Base-by-base conservation (phyloP, 2,113 vertebrate species). In the Alectura lathami region DNA sequence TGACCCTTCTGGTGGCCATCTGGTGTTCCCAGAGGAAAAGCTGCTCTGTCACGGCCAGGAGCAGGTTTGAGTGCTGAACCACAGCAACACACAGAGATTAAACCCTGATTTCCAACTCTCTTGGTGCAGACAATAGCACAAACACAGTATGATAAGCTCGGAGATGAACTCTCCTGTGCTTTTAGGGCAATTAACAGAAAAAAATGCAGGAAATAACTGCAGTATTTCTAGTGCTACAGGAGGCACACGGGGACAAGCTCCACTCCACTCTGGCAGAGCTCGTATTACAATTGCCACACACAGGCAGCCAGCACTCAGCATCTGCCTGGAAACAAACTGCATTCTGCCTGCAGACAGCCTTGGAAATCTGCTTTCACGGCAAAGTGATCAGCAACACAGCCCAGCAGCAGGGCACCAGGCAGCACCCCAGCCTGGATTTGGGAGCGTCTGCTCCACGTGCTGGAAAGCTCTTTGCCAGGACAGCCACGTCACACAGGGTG, bases 401-500 rank as follows among this genome's bases (percentile, higher is more conserved):
- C 63, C 3, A 0, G 42, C n/a, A 36, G 22, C 67, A 17, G 30
- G 26, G 42, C 75, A 20, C 40, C 26, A 8, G 38, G 27, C 42
- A 21, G n/a, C 4, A 30, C 4, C 51, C 36, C 53, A 22, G 42
- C 0, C 43, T 17, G 72, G 9, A 3, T 11, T 60, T 40, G 34
- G 50, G 2, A 67, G 77, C 9, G 1, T 60, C 50, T 42, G 17
- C 50, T 34, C 38, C 13, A 3, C 5, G 4, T 21, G 17, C 30
- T 2, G 2, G 48, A 42, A 23, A 43, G 22, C 13, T 21, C 60
- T 66, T 59, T 16, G 62, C 17, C 38, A 13, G 30, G 26, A 20
- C 69, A 72, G 34, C 13, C 62, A 30, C 0, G 0, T 29, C 22
- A 29, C 38, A 6, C 0, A 17, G 36, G n/a, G 26, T 78, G 76